Evolutionary conservation across 2,888 invertebrate genomes (phyloP).

Genomic region (Slavum lentiscoides): DNA sequence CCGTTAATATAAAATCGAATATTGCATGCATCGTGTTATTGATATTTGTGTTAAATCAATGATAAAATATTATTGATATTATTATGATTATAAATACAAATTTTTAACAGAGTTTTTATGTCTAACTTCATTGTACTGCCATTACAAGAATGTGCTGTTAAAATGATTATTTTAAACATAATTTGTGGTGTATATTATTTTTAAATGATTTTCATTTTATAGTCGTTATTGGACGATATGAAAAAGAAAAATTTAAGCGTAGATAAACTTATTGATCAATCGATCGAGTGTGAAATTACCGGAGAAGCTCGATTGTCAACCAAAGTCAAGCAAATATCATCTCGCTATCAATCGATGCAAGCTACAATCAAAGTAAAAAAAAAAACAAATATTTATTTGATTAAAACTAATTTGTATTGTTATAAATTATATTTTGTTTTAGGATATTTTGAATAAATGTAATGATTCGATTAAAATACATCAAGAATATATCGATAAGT

Average conservation of each 20-base stretch:
- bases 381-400: background rate
- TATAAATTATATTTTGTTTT: conserved; percentile 12
- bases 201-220: conserved; percentile 58
- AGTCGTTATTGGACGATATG: conserved; percentile 76
- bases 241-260: conserved; percentile 84
- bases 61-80: background rate
- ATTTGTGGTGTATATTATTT: background rate
- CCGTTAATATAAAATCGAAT: conserved; percentile 6
- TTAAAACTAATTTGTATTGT: conserved; percentile 28
- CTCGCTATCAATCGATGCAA: conserved; percentile 86
- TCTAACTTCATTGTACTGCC: background rate
- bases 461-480: conserved; percentile 86
- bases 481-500: conserved; percentile 77
- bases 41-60: background rate
- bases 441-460: conserved; percentile 87
- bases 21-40: conserved; percentile 15
- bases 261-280: conserved; percentile 83
- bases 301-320: conserved; percentile 85
- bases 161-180: conserved; percentile 3
- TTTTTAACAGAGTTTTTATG: background rate
- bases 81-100: background rate
- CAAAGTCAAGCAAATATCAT: conserved; percentile 85
- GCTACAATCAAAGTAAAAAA: conserved; percentile 73
- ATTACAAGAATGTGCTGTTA: background rate
- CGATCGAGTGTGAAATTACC: conserved; percentile 73